These are phyloP conservation scores for Scartelaos histophorus DNA, from an alignment of 2,113 vertebrate species.

Conservation along the genomic window DNA sequence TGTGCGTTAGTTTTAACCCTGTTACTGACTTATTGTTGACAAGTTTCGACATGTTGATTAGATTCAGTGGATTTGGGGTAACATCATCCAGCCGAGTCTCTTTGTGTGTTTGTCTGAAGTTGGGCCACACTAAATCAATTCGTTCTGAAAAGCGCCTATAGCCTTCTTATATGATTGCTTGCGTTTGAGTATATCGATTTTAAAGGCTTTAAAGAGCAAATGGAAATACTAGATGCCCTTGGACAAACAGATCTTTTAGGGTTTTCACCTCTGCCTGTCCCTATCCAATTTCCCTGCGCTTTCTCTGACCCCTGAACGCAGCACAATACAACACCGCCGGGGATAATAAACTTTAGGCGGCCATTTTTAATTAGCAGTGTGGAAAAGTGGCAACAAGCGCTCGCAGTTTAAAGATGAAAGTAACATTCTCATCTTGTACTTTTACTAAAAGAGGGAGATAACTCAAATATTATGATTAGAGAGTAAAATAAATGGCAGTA, in stretches of 20 bases:
- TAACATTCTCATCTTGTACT: not conserved
- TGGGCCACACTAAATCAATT: not conserved
- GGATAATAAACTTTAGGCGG: not conserved
- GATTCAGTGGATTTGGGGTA: not conserved
- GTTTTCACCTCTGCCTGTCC: not conserved
- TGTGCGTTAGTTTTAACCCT: not conserved
- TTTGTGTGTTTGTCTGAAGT: not conserved
- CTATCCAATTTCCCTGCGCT: not conserved
- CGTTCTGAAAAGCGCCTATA: not conserved
- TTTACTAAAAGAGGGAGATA: too few species aligned
- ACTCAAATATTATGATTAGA: not conserved
- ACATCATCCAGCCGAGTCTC: not conserved
- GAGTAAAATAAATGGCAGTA: not conserved
- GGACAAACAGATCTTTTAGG: slow-evolving; percentile 1
- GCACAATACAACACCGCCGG: slow-evolving; percentile 10
- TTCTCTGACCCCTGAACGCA: not conserved
- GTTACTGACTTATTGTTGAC: not conserved
- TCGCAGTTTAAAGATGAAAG: not conserved
- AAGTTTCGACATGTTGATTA: not conserved
- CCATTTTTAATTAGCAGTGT: not conserved
- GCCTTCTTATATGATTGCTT: not conserved
- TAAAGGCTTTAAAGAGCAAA: not conserved
- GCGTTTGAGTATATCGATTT: not conserved
- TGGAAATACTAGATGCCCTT: slow-evolving; percentile 1
- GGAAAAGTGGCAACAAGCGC: not conserved